These are phyloP conservation scores for Glomeris maerens DNA, from an alignment of 1,140 invertebrate species.

Conservation along the genomic window DNA sequence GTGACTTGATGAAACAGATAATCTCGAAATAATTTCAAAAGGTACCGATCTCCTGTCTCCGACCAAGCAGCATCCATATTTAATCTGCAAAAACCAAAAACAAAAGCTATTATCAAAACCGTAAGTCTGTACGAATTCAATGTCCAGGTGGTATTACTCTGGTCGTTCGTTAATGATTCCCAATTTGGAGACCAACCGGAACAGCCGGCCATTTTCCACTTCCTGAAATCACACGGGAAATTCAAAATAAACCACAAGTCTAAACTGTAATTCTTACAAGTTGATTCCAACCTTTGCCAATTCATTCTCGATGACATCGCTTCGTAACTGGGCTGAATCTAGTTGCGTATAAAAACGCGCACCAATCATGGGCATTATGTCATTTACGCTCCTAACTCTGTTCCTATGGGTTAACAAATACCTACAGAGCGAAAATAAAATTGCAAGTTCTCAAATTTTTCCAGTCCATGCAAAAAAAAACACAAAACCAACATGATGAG, in stretches of 20 bases:
- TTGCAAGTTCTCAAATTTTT: background rate
- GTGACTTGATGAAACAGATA: slow-evolving; percentile 91
- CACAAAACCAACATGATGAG: slow-evolving; percentile 66
- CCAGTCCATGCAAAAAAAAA: slow-evolving; percentile 14
- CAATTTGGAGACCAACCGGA: slow-evolving; percentile 78
- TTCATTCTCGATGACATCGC: slow-evolving; percentile 79
- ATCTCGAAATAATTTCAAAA: slow-evolving; percentile 95
- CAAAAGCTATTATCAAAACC: slow-evolving; percentile 5
- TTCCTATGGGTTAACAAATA: slow-evolving; percentile 57
- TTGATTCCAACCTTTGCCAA: slow-evolving; percentile 46
- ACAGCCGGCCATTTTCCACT: slow-evolving; percentile 83
- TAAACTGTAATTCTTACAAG: background rate
- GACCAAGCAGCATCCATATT: slow-evolving; percentile 88
- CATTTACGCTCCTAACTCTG: slow-evolving; percentile 65
- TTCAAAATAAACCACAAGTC: background rate
- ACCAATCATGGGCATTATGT: slow-evolving; percentile 98
- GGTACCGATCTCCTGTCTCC: slow-evolving; percentile 92
- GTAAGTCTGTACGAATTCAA: slow-evolving; percentile 7
- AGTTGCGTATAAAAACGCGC: slow-evolving; percentile 91
- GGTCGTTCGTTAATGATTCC: slow-evolving; percentile 84
- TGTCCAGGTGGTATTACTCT: slow-evolving; percentile 51
- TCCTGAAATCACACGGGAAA: slow-evolving; percentile 37
- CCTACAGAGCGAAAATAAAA: slow-evolving; percentile 31
- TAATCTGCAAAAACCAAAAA: slow-evolving; percentile 41
- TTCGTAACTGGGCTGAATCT: slow-evolving; percentile 69